Conservation (phyloP, 2,888 invertebrate genomes). For the Apotomis betuletana region DNA sequence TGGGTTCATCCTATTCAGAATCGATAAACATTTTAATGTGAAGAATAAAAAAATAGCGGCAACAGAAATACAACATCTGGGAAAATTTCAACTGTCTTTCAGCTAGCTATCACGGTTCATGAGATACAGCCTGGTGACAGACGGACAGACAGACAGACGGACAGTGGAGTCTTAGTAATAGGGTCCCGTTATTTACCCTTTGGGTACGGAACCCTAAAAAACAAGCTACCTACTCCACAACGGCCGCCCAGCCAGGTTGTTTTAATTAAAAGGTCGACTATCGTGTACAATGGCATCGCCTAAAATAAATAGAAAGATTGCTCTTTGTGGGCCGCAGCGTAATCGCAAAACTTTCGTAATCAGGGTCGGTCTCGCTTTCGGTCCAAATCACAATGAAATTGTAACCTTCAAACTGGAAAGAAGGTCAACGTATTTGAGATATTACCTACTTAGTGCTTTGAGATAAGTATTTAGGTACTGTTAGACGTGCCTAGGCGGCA, state of each 20-base stretch:
- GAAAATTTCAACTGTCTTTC: no score
- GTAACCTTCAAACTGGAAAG: conserved; percentile 37
- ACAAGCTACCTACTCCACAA: neutral
- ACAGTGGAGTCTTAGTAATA: no score
- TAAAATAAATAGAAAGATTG: conserved; percentile 24
- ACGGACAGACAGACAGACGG: no score
- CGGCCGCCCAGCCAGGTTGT: neutral
- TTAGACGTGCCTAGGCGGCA: no score
- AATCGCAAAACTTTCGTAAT: conserved; percentile 39
- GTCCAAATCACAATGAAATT: conserved; percentile 37
- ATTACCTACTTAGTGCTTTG: conserved; percentile 20
- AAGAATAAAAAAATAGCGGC: no score
- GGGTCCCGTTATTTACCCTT: no score
- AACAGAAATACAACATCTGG: no score
- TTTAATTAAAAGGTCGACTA: neutral
- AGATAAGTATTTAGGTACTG: neutral
- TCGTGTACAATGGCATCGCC: neutral
- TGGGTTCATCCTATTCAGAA: no score
- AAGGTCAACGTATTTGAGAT: conserved; percentile 31
- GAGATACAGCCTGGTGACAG: no score
- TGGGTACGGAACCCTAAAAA: no score
- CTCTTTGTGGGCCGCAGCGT: conserved; percentile 18
- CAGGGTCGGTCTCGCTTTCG: conserved; percentile 37
- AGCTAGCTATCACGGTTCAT: no score
- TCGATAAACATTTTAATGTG: no score